Percentiles rank a stretch among this genome's conserved stretches.
phyloP scores from a whole-genome alignment of 2,888 invertebrate genomes.

The Diaprepes abbreviatus region DNA sequence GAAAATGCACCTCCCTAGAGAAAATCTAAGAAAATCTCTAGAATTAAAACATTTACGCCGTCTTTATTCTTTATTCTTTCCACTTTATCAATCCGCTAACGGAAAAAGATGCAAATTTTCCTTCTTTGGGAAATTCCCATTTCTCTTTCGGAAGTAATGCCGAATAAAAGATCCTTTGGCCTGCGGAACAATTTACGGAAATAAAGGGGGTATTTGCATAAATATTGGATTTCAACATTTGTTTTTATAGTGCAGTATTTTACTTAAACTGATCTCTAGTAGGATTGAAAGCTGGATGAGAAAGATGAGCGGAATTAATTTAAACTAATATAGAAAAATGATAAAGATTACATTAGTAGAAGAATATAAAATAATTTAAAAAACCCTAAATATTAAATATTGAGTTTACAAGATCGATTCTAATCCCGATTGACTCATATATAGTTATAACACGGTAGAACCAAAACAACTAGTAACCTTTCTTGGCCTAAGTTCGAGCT shows the following conservation, averaged over 20 bases:
- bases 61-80: slow-evolving; percentile 44
- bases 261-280: slow-evolving; percentile 24
- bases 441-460: too few species aligned
- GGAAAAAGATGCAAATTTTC: slow-evolving; percentile 54
- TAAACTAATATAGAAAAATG: not conserved
- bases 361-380: too few species aligned
- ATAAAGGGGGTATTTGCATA: slow-evolving; percentile 48
- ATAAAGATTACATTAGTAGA: too few species aligned
- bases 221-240: slow-evolving; percentile 47
- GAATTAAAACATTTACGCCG: slow-evolving; percentile 47
- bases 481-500: too few species aligned
- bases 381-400: too few species aligned
- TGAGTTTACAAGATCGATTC: too few species aligned
- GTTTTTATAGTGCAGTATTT: slow-evolving; percentile 45
- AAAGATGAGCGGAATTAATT: not conserved
- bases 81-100: slow-evolving; percentile 50
- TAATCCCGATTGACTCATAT: too few species aligned
- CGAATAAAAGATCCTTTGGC: slow-evolving; percentile 43
- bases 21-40: slow-evolving; percentile 29
- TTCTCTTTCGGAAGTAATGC: slow-evolving; percentile 41
- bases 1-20: slow-evolving; percentile 15
- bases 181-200: slow-evolving; percentile 47
- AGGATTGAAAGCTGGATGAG: slow-evolving; percentile 21
- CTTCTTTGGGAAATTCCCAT: slow-evolving; percentile 42
- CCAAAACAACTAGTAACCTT: too few species aligned